These are phyloP conservation scores for Uloborus diversus DNA, from an alignment of 1,140 invertebrate species.

Conservation along the genomic window DNA sequence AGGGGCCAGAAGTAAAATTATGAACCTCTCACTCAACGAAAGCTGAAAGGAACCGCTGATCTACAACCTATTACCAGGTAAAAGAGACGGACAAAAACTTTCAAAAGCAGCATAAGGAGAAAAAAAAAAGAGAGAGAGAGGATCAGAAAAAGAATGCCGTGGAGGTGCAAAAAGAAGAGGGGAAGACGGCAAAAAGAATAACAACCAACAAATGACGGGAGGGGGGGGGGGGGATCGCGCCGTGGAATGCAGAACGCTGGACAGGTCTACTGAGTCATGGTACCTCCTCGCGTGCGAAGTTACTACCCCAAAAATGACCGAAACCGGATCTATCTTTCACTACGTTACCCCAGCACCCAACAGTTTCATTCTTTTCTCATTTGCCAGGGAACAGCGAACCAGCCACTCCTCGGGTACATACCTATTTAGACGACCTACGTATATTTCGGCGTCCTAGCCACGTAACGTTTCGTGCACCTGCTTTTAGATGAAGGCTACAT, in stretches of 20 bases:
- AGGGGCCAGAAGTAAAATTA: not conserved
- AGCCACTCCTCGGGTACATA: slow-evolving; percentile 33
- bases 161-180: not conserved
- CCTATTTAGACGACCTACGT: not conserved
- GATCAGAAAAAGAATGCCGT: not conserved
- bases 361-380: slow-evolving; percentile 43
- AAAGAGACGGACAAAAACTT: not conserved
- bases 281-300: slow-evolving; percentile 1
- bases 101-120: not conserved
- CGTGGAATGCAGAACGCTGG: not conserved
- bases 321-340: slow-evolving; percentile 55
- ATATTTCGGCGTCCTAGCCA: not conserved
- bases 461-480: not conserved
- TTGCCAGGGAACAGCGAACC: slow-evolving; percentile 5
- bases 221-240: not conserved
- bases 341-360: slow-evolving; percentile 35
- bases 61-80: not conserved
- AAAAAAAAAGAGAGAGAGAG: not conserved
- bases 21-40: not conserved
- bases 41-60: slow-evolving; percentile 3
- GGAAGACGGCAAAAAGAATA: not conserved
- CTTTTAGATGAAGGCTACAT: not conserved
- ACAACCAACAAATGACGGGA: not conserved
- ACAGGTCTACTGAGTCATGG: slow-evolving; percentile 36
- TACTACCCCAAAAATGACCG: not conserved